phyloP scores from a whole-genome alignment of 1,140 invertebrate genomes.

The Neodiprion pinetum region DNA sequence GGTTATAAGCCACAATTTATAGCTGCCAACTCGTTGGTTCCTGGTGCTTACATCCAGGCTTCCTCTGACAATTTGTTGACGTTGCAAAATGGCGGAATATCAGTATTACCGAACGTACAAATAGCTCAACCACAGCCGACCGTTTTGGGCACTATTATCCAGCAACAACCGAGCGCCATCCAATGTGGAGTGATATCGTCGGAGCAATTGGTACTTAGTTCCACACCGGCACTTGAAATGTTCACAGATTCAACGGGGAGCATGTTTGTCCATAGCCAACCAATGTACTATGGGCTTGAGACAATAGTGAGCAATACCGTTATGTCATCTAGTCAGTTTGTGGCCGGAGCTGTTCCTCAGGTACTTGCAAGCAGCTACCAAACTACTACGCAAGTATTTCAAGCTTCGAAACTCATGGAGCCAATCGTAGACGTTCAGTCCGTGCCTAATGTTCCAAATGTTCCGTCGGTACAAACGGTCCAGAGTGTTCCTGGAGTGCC shows the following conservation, averaged over 20 bases:
- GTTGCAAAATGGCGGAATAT: slow-evolving; percentile 68
- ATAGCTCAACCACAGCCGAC: slow-evolving; percentile 62
- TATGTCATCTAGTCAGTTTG: slow-evolving; percentile 83
- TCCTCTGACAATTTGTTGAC: slow-evolving; percentile 67
- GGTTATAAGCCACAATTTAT: slow-evolving; percentile 68
- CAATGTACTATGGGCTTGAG: slow-evolving; percentile 81
- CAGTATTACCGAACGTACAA: slow-evolving; percentile 64
- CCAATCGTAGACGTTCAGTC: slow-evolving; percentile 77
- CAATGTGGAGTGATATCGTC: slow-evolving; percentile 65
- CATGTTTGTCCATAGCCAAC: slow-evolving; percentile 74
- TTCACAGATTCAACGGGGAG: slow-evolving; percentile 71
- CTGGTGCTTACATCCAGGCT: slow-evolving; percentile 70
- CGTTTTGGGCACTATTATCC: slow-evolving; percentile 70
- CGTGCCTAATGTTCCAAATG: slow-evolving; percentile 42
- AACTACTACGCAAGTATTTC: slow-evolving; percentile 81
- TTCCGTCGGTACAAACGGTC: slow-evolving; percentile 31
- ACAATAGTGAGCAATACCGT: slow-evolving; percentile 86
- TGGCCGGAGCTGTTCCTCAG: slow-evolving; percentile 77
- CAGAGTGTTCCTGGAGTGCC: slow-evolving; percentile 40
- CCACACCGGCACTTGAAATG: slow-evolving; percentile 73
- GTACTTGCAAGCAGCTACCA: slow-evolving; percentile 81
- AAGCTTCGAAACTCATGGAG: slow-evolving; percentile 79
- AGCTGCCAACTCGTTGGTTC: slow-evolving; percentile 65
- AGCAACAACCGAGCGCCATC: slow-evolving; percentile 64
- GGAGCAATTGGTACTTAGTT: slow-evolving; percentile 70